Conservation (phyloP, 2,797 vertebrate genomes). For the Lindbergichthys nudifrons region DNA sequence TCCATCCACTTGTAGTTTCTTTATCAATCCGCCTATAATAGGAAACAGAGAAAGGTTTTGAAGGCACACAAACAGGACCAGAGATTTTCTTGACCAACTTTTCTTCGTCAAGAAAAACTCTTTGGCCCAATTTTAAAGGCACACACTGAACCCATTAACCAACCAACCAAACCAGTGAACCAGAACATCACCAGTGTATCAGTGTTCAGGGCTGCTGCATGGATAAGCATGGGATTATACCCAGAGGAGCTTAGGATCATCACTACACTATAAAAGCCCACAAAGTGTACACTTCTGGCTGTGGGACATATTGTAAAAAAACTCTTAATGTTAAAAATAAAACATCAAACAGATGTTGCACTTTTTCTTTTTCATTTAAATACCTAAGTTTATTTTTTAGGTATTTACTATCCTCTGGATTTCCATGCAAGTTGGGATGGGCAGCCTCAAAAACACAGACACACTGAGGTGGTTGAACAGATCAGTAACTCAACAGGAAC, state of each 20-base stretch:
- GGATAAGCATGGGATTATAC: constrained; percentile 52
- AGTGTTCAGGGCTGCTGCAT: constrained; percentile 72
- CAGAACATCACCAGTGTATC: constrained; percentile 77
- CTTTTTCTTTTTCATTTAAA: background rate
- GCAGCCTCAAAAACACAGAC: constrained; percentile 65
- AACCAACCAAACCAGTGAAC: constrained; percentile 70
- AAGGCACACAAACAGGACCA: constrained; percentile 58
- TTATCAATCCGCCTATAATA: constrained; percentile 41
- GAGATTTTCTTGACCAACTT: constrained; percentile 48
- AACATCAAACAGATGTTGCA: constrained; percentile 13
- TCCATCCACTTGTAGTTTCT: constrained; percentile 38
- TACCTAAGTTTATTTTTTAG: background rate
- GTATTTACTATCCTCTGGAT: constrained; percentile 41
- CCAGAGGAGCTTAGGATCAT: constrained; percentile 57
- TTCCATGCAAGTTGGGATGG: constrained; percentile 14
- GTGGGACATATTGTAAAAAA: constrained; percentile 10
- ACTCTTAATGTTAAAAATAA: constrained; percentile 14
- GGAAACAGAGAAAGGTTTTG: constrained; percentile 41
- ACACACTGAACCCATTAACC: constrained; percentile 73
- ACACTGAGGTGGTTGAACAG: constrained; percentile 65
- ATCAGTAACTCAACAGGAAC: constrained; percentile 67
- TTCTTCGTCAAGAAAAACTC: constrained; percentile 74
- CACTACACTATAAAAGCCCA: constrained; percentile 28
- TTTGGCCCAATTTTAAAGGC: constrained; percentile 52
- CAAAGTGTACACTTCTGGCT: constrained; percentile 22